These are phyloP conservation scores for Conops quadrifasciatus DNA, from an alignment of 2,888 invertebrate species.

Conservation along the genomic window DNA sequence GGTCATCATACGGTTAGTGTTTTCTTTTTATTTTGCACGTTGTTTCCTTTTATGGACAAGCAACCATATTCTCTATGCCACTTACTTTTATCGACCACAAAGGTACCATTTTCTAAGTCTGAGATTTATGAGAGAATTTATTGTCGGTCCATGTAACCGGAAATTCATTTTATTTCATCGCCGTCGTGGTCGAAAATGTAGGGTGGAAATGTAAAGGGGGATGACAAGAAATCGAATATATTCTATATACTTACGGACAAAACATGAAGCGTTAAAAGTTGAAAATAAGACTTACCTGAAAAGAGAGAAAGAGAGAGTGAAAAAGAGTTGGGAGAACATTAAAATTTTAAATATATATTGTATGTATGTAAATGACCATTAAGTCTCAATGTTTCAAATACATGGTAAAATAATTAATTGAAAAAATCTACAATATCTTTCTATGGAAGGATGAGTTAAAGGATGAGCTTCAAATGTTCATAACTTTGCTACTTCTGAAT, in stretches of 20 bases:
- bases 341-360: too few relatives aligned
- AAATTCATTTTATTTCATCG: neutral
- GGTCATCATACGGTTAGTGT: neutral
- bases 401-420: too few relatives aligned
- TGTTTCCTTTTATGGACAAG: slow-evolving; percentile 19
- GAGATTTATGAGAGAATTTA: neutral
- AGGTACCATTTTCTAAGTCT: slow-evolving; percentile 15
- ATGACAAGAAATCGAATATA: too few relatives aligned
- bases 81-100: slow-evolving; percentile 21
- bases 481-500: too few relatives aligned
- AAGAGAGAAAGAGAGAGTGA: slow-evolving; percentile 1
- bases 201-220: too few relatives aligned
- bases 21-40: neutral
- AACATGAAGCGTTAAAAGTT: neutral
- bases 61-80: too few relatives aligned
- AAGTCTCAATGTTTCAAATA: too few relatives aligned
- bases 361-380: too few relatives aligned
- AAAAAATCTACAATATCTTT: too few relatives aligned
- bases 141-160: neutral
- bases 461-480: too few relatives aligned
- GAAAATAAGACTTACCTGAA: slow-evolving; percentile 23
- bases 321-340: too few relatives aligned
- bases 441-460: too few relatives aligned
- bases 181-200: neutral
- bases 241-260: slow-evolving; percentile 11